A percentile compares a stretch with the other conserved stretches of the same genome.
phyloP scores from a whole-genome alignment of 2,888 invertebrate species.

The Adelphocoris suturalis region DNA sequence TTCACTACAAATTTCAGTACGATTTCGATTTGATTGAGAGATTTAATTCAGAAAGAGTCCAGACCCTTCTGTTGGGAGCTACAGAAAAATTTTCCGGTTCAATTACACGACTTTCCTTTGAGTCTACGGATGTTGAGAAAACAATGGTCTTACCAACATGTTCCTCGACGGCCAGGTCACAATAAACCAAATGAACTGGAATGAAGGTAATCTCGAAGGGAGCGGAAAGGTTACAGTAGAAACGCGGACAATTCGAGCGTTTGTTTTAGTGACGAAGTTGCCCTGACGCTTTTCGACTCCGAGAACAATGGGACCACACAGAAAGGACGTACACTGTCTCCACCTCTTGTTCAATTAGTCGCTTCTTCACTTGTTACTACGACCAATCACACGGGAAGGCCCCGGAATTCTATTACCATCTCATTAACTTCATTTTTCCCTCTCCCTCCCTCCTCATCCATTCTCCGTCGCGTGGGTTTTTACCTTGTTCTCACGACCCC shows the following conservation, averaged over 20 bases:
- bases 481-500: conserved; percentile 26
- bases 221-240: conserved; percentile 6
- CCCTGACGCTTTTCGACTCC: conserved; percentile 20
- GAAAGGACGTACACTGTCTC: conserved; percentile 28
- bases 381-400: neutral
- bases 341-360: conserved; percentile 57
- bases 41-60: too few species aligned
- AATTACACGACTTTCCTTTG: too few species aligned
- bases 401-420: conserved; percentile 43
- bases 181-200: too few species aligned
- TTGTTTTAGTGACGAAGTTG: conserved; percentile 35
- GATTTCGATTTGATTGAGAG: too few species aligned
- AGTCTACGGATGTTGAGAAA: too few species aligned
- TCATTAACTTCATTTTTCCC: conserved; percentile 43
- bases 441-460: neutral
- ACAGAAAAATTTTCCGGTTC: too few species aligned
- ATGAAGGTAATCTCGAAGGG: neutral
- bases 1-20: too few species aligned
- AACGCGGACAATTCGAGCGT: conserved; percentile 21
- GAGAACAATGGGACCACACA: conserved; percentile 43
- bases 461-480: conserved; percentile 21
- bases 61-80: too few species aligned
- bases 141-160: too few species aligned
- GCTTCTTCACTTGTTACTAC: conserved; percentile 40
- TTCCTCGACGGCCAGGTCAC: too few species aligned